Evolutionary conservation across 2,888 invertebrate species (phyloP), one percentile per base, ranked within the genome.

Genomic region (Leucophenga maculata): DNA sequence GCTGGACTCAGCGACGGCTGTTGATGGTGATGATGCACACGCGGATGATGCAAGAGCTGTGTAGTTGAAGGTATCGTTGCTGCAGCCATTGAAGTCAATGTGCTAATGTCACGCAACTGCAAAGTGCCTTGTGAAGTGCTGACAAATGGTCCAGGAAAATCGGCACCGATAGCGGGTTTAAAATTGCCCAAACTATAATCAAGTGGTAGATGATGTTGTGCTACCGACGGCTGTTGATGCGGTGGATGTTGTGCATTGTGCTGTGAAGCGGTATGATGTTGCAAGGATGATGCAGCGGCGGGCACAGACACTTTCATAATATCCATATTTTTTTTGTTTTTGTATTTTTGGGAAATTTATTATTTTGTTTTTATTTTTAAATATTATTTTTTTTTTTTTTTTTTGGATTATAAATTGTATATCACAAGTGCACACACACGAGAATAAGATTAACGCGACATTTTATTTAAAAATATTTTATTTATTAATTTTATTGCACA

Each of bases 121-220:
- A 87, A 77, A 65, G 78, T 75, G 9, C 65, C 20, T 32, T 78
- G 81, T 26, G 84, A 81, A 67, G 74, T 84, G 76, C 78, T 77
- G 13, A 82, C 80, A 69, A 83, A 88, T 20, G 79, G 78, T 68
- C 79, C 83, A n/a, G 87, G 84, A 75, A 87, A 87, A 74, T 86
- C 86, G 18, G 81, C 75, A 54, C 82, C 87, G 62, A 86, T 85
- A 54, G 86, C 86, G 18, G 86, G 86, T 76, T 87, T 86, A 67
- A 86, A 87, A 75, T 86, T 86, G 52, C 88, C 88, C 75, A 87
- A 70, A 72, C 87, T 88, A 67, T 88, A 87, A 75, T 87, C 87
- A 69, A 87, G 77, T 69, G 87, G 87, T 78, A 87, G 79, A 75
- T 87, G 86, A 73, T 78, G 84, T 70, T 76, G 85, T 67, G 79